Evolutionary conservation across 1,140 invertebrate species (phyloP).

Genomic region (Trissolcus basalis): DNA sequence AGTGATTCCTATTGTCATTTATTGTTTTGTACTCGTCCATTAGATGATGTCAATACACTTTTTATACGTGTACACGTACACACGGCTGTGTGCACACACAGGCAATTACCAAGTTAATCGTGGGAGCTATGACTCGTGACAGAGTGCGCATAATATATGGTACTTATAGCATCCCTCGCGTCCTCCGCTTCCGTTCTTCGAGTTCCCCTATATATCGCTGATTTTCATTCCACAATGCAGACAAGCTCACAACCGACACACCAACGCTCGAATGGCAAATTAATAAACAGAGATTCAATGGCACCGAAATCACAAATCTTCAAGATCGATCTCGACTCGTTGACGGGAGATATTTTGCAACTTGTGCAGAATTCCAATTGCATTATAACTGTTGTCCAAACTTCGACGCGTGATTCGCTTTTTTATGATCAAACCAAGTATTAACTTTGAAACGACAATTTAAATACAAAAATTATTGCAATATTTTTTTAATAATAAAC

Average conservation of each 20-base stretch:
- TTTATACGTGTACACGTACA: slow-evolving; percentile 31
- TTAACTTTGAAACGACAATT: slow-evolving; percentile 16
- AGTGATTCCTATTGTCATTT: slow-evolving; percentile 26
- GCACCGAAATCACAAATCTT: slow-evolving; percentile 21
- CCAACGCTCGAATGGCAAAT: slow-evolving; percentile 36
- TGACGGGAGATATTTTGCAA: slow-evolving; percentile 27
- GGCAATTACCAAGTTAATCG: slow-evolving; percentile 41
- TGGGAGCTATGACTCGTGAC: slow-evolving; percentile 47
- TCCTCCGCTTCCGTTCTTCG: slow-evolving; percentile 40
- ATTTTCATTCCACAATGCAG: slow-evolving; percentile 49
- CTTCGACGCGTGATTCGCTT: slow-evolving; percentile 42
- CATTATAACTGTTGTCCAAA: slow-evolving; percentile 47
- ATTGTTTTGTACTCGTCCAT: slow-evolving; percentile 43
- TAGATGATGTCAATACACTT: slow-evolving; percentile 45
- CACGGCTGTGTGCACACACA: slow-evolving; percentile 24
- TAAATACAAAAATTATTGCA: slow-evolving; percentile 10
- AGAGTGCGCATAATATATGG: slow-evolving; percentile 47
- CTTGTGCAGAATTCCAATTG: slow-evolving; percentile 38
- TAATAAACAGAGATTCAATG: slow-evolving; percentile 37
- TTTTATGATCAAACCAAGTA: slow-evolving; percentile 20
- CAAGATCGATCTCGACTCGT: slow-evolving; percentile 34
- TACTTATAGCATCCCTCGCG: slow-evolving; percentile 43
- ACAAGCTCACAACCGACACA: slow-evolving; percentile 36
- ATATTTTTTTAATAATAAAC: too few species aligned
- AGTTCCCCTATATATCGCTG: slow-evolving; percentile 38